These are phyloP conservation scores for Rhinopithecus roxellana DNA, from an alignment of 2,113 vertebrate species.

Conservation along the genomic window DNA sequence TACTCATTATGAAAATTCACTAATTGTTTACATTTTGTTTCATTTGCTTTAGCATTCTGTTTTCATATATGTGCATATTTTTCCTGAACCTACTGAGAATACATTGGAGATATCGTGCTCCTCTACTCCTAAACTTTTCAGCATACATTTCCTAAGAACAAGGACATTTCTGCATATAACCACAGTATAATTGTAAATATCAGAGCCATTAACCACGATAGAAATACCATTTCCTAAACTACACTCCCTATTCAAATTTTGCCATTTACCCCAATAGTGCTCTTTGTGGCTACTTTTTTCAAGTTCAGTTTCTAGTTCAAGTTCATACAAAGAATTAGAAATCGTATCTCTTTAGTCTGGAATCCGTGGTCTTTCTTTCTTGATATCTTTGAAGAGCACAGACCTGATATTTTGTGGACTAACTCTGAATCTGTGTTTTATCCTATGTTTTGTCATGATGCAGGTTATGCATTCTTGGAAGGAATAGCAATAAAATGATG, in stretches of 20 bases:
- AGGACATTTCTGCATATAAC: background rate
- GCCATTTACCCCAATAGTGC: background rate
- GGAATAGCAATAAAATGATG: background rate
- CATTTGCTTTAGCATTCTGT: background rate
- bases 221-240: background rate
- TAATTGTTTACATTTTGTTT: background rate
- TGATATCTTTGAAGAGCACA: background rate
- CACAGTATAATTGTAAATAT: background rate
- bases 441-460: background rate
- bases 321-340: background rate
- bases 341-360: background rate
- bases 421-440: background rate
- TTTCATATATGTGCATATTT: background rate
- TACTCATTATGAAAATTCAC: background rate
- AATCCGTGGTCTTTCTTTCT: background rate
- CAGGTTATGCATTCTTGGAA: background rate
- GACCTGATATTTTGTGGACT: background rate
- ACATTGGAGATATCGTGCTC: background rate
- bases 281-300: background rate
- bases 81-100: background rate
- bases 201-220: background rate
- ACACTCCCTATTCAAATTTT: background rate
- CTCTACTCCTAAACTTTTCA: background rate
- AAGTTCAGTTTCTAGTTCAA: background rate
- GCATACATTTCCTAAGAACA: background rate